Base-by-base conservation (phyloP, 2,113 vertebrate species). In the Urocynchramus pylzowi region DNA sequence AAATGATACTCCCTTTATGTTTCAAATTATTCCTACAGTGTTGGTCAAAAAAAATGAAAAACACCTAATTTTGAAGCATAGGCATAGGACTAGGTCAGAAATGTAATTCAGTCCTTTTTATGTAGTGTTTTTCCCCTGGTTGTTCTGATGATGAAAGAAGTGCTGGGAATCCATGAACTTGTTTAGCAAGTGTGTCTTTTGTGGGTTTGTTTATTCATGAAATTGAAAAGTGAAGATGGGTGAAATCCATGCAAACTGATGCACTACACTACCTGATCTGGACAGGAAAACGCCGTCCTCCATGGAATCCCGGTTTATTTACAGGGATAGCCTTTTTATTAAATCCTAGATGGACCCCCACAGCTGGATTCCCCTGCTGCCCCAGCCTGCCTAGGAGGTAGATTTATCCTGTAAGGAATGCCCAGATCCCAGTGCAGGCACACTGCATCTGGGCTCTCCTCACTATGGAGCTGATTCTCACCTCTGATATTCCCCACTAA, bases 1-100 rank as follows among this genome's bases (percentile, higher is more conserved):
- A 97, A 92, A 27, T 65, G 88, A 97, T 96, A 96, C 30, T 95
- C 92, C 83, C 90, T 78, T 79, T 78, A 88, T 84, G 76, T 77
- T 77, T 84, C 52, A 77, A 83, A 91, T 88, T 90, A 74, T 92
- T 93, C 56, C 47, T 94, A 75, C 37, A 76, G 30, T 33, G 47
- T 84, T 87, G 57, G 68, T 95, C 52, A 87, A 69, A 94, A 69
- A 94, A 81, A 74, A 31, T 37, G 24, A 93, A 83, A 78, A 94
- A 68, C 80, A 92, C 89, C 87, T 97, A 79, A 96, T 93, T 94
- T 92, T 93, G 64, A 88, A 90, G 49, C 26, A 23, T 2, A 87
- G 30, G 76, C 52, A 60, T 49, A 84, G 61, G 61, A 86, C 68
- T 37, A 61, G 60, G 70, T 96, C 93, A 80, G 39, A 71, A 77